A percentile compares a stretch with the other conserved stretches of the same genome.
These are phyloP conservation scores for Marmota monax DNA, from an alignment of 2,113 vertebrate species.

Conservation along the genomic window DNA sequence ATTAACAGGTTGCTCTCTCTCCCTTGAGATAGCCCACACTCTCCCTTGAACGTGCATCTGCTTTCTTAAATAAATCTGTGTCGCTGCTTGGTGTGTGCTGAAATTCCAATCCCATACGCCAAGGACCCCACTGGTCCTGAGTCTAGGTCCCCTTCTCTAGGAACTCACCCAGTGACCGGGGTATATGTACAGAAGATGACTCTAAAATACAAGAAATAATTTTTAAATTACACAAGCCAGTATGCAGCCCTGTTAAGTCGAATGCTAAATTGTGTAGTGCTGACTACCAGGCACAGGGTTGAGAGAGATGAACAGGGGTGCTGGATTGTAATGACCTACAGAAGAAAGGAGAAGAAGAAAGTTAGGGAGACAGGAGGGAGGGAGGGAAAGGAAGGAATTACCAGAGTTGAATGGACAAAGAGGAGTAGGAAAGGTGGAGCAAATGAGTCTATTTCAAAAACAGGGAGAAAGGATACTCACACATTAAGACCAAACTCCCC, in stretches of 20 bases:
- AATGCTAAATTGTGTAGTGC: background rate
- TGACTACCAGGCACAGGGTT: background rate
- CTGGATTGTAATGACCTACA: background rate
- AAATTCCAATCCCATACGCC: background rate
- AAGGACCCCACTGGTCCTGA: background rate
- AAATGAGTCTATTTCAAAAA: background rate
- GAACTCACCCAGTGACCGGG: background rate
- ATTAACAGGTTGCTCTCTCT: background rate
- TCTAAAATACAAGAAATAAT: background rate
- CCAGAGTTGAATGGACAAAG: background rate
- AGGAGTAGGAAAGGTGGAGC: background rate
- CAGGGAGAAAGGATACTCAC: background rate
- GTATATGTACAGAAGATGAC: background rate
- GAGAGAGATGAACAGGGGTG: background rate
- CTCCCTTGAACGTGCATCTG: background rate
- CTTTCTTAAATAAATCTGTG: background rate
- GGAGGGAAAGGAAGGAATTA: background rate
- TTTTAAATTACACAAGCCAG: background rate
- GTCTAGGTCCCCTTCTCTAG: background rate
- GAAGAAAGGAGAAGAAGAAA: background rate
- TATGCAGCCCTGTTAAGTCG: background rate
- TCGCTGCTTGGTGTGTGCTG: background rate
- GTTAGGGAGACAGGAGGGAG: background rate
- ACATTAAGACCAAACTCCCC: background rate
- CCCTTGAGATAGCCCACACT: background rate